Conservation (phyloP, 2,797 vertebrate genomes). For the Muscicapa comitata region DNA sequence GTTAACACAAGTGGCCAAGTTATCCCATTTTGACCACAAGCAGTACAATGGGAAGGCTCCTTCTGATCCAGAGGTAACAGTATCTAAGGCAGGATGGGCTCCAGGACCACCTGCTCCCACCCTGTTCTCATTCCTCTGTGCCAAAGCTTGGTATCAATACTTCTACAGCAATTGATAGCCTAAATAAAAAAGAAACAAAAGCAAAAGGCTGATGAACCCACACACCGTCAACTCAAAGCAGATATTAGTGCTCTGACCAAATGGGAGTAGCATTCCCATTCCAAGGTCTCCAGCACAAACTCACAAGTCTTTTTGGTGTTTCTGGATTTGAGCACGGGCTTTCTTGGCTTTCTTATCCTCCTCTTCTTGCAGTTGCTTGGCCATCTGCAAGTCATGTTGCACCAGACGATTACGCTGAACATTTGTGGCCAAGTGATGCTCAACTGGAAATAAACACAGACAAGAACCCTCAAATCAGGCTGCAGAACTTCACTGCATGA, state of each 20-base stretch:
- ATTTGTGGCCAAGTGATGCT: constrained; percentile 96
- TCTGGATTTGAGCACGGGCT: constrained; percentile 83
- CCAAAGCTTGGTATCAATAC: background rate
- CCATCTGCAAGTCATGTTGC: constrained; percentile 91
- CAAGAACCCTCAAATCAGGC: background rate
- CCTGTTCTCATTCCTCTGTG: background rate
- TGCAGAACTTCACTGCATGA: background rate
- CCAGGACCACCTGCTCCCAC: background rate
- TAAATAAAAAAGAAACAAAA: background rate
- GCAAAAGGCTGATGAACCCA: background rate
- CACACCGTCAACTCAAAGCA: background rate
- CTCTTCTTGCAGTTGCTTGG: constrained; percentile 92
- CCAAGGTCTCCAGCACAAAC: constrained; percentile 31
- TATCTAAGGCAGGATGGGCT: background rate
- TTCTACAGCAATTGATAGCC: background rate
- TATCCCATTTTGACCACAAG: background rate
- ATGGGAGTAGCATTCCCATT: background rate
- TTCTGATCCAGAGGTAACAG: background rate
- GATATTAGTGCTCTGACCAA: background rate
- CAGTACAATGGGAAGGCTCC: background rate
- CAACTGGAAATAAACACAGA: constrained; percentile 78
- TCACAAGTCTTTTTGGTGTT: constrained; percentile 84
- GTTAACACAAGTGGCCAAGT: background rate
- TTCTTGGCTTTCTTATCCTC: constrained; percentile 87
- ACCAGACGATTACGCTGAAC: constrained; percentile 93